Base-by-base conservation (phyloP, 2,797 vertebrate species). In the Rhinichthys osculus region DNA sequence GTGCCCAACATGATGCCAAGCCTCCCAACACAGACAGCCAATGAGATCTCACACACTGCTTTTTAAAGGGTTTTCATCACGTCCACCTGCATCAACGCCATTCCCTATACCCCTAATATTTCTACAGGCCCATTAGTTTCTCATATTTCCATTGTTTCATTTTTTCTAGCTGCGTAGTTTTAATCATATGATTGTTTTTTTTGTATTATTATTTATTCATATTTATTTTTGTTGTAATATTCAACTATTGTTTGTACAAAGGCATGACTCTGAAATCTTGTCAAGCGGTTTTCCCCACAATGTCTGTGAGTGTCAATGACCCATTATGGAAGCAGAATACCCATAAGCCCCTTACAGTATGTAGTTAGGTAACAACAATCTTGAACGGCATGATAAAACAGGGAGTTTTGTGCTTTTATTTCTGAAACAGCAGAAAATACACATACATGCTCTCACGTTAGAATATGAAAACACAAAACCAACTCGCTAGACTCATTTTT, bases 21-120 rank as follows among this genome's bases (percentile, higher is more conserved):
- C 96, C 96, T 8, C 96, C 97, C 69, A 96, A 95, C 88, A 94
- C 95, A 70, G 97, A 98, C 90, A 97, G 95, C 92, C 97, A 98
- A 88, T 98, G 96, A 97, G 94, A 42, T 23, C 47, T 52, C 33
- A 40, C 27, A 13, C 50, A 17, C 67, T 62, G 64, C 70, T 84
- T 82, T 86, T 87, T 66, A 77, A 88, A 87, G 8, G 71, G 66
- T 74, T 67, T 6, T 83, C 74, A 72, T 77, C 87, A 73, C 35
- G 35, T 74, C 66, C 30, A 74, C 30, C 50, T 77, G 23, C 85
- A 64, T 78, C 81, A 50, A 27, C 72, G 27, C 44, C 64, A 5
- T 69, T 76, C 9, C 81, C 89, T 19, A 5, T n/a, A 11, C 11
- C 57, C 57, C 57, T n/a, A 14, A 71, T 87, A 72, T 72, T 85